These are phyloP conservation scores for Diorhabda elongata DNA, from an alignment of 1,140 invertebrate genomes.

Conservation along the genomic window DNA sequence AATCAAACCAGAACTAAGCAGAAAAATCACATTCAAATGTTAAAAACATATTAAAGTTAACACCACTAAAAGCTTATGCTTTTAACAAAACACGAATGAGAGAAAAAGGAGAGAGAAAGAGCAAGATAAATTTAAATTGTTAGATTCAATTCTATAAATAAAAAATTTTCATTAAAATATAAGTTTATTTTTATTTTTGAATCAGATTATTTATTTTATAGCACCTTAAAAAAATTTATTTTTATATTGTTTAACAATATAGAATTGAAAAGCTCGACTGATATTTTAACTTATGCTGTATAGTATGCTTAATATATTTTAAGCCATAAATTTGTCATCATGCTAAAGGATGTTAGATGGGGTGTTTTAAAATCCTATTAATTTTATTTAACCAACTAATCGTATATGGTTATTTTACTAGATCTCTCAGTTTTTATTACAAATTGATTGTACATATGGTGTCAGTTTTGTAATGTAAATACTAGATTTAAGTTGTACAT, in stretches of 20 bases:
- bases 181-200: background rate
- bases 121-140: no score
- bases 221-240: no score
- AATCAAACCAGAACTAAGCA: no score
- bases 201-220: background rate
- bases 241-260: background rate
- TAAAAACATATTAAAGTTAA: no score
- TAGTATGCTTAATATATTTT: background rate
- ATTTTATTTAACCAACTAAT: background rate
- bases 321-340: background rate
- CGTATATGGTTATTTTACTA: slow-evolving; percentile 8
- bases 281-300: slow-evolving; percentile 14
- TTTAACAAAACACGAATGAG: no score
- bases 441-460: slow-evolving; percentile 16
- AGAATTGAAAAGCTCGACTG: slow-evolving; percentile 6
- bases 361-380: background rate
- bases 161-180: no score
- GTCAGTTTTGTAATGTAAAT: slow-evolving; percentile 12
- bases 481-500: slow-evolving; percentile 14
- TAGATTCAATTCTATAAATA: no score
- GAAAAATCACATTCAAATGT: no score
- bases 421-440: slow-evolving; percentile 16
- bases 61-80: no score
- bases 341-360: background rate
- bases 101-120: no score